Conservation (phyloP, 2,113 vertebrate genomes). For the Callipepla californica region DNA sequence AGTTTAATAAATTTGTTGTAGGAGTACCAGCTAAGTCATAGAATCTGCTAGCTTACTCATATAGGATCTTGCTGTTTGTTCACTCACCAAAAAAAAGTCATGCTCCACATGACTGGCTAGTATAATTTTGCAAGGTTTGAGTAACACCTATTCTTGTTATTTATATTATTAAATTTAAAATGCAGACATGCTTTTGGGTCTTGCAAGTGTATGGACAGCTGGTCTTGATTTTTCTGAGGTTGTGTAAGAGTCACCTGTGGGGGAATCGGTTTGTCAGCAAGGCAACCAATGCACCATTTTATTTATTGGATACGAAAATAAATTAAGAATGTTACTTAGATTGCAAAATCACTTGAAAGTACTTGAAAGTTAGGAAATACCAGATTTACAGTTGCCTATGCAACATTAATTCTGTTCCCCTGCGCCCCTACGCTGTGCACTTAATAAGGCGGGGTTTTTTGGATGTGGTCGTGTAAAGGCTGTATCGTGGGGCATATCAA, state of each 20-base stretch:
- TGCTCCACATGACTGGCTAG: neutral
- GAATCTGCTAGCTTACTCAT: neutral
- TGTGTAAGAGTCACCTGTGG: conserved; percentile 64
- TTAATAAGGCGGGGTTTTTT: conserved; percentile 50
- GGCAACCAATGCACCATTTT: conserved; percentile 36
- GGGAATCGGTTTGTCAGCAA: conserved; percentile 67
- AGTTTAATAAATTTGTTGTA: neutral
- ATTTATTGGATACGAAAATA: conserved; percentile 65
- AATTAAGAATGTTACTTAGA: conserved; percentile 57
- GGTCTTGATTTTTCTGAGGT: conserved; percentile 66
- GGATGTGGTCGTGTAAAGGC: conserved; percentile 22
- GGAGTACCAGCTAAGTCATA: neutral
- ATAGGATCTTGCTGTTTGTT: neutral
- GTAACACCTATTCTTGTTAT: conserved; percentile 60
- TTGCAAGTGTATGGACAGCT: conserved; percentile 61
- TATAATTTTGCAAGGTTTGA: conserved; percentile 54
- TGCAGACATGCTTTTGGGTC: conserved; percentile 53
- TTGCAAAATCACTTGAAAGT: conserved; percentile 49
- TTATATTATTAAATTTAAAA: conserved; percentile 64
- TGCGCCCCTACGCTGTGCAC: neutral
- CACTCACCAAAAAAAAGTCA: neutral
- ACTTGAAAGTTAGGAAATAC: conserved; percentile 64
- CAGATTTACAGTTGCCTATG: conserved; percentile 68
- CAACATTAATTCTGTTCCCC: conserved; percentile 62
- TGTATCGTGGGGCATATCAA: neutral